A percentile compares a stretch with the other conserved stretches of the same genome.
phyloP scores from a whole-genome alignment of 37 sponge, comb jelly and placozoan genomes.

The Beroe ovata region DNA sequence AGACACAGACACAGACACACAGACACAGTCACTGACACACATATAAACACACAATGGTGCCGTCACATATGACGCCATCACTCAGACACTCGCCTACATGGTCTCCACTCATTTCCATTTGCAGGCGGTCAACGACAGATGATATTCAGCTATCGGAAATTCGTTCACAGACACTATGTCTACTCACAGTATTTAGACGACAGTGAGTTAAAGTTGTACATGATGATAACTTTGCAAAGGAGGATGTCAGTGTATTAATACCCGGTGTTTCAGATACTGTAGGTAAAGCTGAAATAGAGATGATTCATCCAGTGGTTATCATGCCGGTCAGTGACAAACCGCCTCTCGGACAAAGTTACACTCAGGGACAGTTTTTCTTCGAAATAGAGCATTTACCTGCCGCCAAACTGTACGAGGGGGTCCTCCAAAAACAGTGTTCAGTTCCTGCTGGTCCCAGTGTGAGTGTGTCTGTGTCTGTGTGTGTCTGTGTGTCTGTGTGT shows the following conservation, averaged over 20 bases:
- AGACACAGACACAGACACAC: too few species aligned
- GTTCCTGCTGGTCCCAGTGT: neutral
- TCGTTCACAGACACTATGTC: neutral
- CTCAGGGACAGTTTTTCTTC: neutral
- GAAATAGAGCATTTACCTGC: constrained; percentile 28
- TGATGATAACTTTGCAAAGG: too few species aligned
- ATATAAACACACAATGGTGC: too few species aligned
- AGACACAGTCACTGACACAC: too few species aligned
- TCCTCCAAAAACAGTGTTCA: neutral
- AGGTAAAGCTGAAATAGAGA: neutral
- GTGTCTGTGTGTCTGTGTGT: neutral
- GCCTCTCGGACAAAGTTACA: neutral
- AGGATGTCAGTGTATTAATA: too few species aligned
- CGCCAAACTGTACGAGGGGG: neutral
- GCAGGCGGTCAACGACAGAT: neutral
- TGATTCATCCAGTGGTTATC: neutral
- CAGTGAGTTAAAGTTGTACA: too few species aligned
- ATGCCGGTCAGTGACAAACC: neutral
- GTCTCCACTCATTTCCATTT: neutral
- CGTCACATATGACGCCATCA: too few species aligned
- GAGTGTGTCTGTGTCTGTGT: neutral
- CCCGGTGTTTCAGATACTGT: too few species aligned
- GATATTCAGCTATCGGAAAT: neutral
- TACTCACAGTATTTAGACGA: neutral
- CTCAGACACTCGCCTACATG: too few species aligned